These are phyloP conservation scores for Acanthacorydalis orientalis DNA, from an alignment of 2,888 invertebrate species.

Conservation along the genomic window DNA sequence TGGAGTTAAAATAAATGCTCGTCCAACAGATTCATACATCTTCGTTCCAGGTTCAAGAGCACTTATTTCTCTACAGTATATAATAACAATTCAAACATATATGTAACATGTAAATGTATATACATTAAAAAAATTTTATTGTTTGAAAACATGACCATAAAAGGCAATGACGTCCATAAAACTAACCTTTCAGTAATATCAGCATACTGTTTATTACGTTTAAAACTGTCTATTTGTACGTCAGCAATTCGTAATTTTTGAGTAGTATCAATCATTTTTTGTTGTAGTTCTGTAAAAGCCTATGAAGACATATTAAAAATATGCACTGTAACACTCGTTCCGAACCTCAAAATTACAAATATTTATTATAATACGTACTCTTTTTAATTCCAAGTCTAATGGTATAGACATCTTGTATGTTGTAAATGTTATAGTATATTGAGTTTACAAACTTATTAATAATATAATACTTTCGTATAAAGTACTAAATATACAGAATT, in stretches of 20 bases:
- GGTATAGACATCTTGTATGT: no score
- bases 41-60: slow-evolving; percentile 44
- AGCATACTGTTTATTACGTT: slow-evolving; percentile 49
- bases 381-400: slow-evolving; percentile 27
- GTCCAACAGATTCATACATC: slow-evolving; percentile 66
- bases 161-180: slow-evolving; percentile 13
- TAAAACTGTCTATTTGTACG: slow-evolving; percentile 53
- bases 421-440: no score
- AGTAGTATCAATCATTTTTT: slow-evolving; percentile 63
- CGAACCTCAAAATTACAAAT: not conserved
- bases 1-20: slow-evolving; percentile 67
- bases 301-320: slow-evolving; percentile 15
- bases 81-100: slow-evolving; percentile 2
- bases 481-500: no score
- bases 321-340: not conserved
- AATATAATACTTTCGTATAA: no score
- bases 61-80: slow-evolving; percentile 31
- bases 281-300: slow-evolving; percentile 68
- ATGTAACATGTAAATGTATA: no score
- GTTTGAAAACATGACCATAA: not conserved
- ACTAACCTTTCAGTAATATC: slow-evolving; percentile 48
- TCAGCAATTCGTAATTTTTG: slow-evolving; percentile 67
- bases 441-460: no score
- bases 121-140: no score
- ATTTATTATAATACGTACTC: slow-evolving; percentile 15